Conservation (phyloP, 2,888 invertebrate genomes). For the Mythimna pallens region DNA sequence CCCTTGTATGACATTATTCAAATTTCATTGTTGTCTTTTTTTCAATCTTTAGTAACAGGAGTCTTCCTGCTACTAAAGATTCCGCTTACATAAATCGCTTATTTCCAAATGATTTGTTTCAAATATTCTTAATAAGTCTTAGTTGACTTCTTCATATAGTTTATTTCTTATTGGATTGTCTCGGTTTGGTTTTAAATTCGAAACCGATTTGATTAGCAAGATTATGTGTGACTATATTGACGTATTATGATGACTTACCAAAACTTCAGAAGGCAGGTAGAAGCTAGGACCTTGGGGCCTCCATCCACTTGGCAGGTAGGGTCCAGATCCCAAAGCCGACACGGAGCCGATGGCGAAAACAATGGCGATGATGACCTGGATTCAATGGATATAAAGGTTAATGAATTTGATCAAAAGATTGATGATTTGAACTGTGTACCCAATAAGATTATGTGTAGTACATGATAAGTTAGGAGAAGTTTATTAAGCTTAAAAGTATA, state of each 20-base stretch:
- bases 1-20: too few relatives aligned
- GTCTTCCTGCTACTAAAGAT: too few relatives aligned
- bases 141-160: too few relatives aligned
- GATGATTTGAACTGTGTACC: not conserved
- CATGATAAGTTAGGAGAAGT: not conserved
- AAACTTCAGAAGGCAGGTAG: conserved; percentile 79
- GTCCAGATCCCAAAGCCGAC: conserved; percentile 81
- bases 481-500: not conserved
- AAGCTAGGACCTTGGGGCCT: conserved; percentile 84
- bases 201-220: not conserved
- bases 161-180: too few relatives aligned
- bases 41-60: too few relatives aligned
- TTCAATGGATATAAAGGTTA: not conserved
- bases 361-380: conserved; percentile 77
- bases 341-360: conserved; percentile 75
- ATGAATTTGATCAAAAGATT: not conserved
- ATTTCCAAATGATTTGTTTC: too few relatives aligned
- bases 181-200: too few relatives aligned
- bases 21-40: too few relatives aligned
- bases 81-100: too few relatives aligned
- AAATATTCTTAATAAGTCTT: too few relatives aligned
- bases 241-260: conserved; percentile 66
- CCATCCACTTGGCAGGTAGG: conserved; percentile 87
- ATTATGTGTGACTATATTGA: not conserved
- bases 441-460: not conserved